Evolutionary conservation across 2,888 invertebrate genomes (phyloP), one percentile per base, ranked within the genome.

Genomic region (Steinernema carpocapsae): DNA sequence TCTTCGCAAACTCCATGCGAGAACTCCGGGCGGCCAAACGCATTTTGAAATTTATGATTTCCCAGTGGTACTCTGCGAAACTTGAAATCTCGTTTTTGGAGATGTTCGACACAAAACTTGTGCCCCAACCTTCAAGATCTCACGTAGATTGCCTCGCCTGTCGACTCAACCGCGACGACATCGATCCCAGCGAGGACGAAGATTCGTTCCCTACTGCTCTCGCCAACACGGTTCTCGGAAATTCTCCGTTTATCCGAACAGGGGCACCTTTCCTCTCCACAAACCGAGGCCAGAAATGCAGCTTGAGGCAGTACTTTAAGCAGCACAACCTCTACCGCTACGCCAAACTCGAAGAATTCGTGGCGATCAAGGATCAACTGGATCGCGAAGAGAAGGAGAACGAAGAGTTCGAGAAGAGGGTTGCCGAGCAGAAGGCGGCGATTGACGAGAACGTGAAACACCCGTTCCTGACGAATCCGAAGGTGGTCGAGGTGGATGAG

Each of bases 261-360:
- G 92, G 93, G 0, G 91, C 94, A 74, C 97, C 97, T 0, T 94
- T 92, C 89, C 88, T 95, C 78, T 94, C 94, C 89, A 93, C 94
- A 0, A 74, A 75, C 2, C 76, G 73, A 48, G 94, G 94, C 71
- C 78, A 79, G 77, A 92, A 92, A 81, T 94, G 94, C 77, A 80
- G 81, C 6, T 83, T 88, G 4, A 80, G 88, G 52, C 80, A 83
- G 42, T 89, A 86, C 76, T 88, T 89, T 77, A 82, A 83, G 76
- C 79, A 52, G 78, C 78, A 71, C 74, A 76, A 42, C 64, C 70
- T 78, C 17, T 77, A 76, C 48, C 75, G 73, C 48, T 77, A 72
- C 45, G 42, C 77, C 4, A 42, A 26, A 14, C 46, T 42, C 24
- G 70, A 45, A n/a, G 76, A 78, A 32, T 71, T 73, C 24, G 72